Evolutionary conservation across 2,113 vertebrate genomes (phyloP).

Genomic region (Melanerpes aurifrons): DNA sequence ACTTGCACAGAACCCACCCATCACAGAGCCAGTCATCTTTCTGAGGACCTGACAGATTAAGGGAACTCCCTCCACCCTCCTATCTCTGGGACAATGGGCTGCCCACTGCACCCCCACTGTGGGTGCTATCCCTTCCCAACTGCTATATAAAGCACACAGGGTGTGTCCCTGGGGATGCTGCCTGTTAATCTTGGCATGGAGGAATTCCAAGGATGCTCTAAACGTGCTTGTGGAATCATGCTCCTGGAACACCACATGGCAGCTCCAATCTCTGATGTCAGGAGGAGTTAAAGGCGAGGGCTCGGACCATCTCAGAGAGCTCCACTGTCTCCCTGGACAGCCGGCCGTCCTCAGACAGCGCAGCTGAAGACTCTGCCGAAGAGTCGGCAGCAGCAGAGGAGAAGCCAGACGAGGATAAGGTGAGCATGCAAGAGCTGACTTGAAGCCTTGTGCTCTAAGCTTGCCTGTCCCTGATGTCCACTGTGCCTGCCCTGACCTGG

Average conservation of each 20-base stretch:
- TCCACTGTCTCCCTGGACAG: constrained; percentile 51
- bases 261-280: neutral
- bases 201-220: neutral
- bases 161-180: neutral
- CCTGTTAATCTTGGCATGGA: rapidly evolving
- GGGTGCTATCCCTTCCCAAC: neutral
- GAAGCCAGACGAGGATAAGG: constrained; percentile 40
- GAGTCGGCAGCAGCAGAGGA: neutral
- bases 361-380: neutral
- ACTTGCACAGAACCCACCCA: rapidly evolving
- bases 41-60: neutral
- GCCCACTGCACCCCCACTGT: neutral
- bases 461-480: neutral
- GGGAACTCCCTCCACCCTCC: neutral
- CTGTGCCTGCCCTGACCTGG: neutral
- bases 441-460: neutral
- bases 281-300: neutral
- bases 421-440: neutral
- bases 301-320: constrained; percentile 10
- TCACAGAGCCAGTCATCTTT: rapidly evolving
- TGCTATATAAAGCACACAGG: rapidly evolving
- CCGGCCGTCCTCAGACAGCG: neutral
- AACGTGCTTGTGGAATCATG: neutral
- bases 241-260: neutral
- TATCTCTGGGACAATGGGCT: neutral